These are phyloP conservation scores for Alethe castanea DNA, from an alignment of 2,113 vertebrate species.

Conservation along the genomic window DNA sequence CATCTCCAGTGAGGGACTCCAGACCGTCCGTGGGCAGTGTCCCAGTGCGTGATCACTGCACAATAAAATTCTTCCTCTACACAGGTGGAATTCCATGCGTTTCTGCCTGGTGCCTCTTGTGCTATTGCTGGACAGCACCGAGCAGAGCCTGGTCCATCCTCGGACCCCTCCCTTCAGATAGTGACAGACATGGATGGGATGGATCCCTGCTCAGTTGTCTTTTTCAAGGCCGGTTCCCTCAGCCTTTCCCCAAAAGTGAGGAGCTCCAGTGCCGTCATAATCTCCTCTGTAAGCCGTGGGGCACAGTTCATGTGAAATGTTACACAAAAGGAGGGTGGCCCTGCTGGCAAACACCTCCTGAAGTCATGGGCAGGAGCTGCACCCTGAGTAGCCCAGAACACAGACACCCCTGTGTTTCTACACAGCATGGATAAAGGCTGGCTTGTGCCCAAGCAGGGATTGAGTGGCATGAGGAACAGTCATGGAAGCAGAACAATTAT, in stretches of 20 bases:
- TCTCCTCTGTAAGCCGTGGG: not conserved
- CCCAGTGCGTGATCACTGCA: not conserved
- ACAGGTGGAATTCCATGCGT: not conserved
- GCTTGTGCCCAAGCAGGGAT: not conserved
- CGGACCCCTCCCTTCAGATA: not conserved
- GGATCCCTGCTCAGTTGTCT: not conserved
- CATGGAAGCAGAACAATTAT: not conserved
- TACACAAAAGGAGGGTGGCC: no score
- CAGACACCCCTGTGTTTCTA: no score
- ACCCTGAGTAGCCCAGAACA: not conserved
- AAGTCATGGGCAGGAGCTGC: rapidly evolving
- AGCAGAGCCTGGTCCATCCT: not conserved
- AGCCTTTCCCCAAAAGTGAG: not conserved
- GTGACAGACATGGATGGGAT: not conserved
- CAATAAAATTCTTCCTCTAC: not conserved
- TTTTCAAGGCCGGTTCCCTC: not conserved
- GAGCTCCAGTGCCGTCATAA: not conserved
- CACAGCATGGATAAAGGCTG: not conserved
- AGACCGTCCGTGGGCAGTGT: not conserved
- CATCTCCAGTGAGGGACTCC: no score
- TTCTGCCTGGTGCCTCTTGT: not conserved
- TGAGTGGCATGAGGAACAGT: no score
- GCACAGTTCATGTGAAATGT: rapidly evolving
- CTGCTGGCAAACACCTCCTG: not conserved
- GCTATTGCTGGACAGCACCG: rapidly evolving